phyloP scores from a whole-genome alignment of 2,113 vertebrate genomes.

The Terrapene triunguis region DNA sequence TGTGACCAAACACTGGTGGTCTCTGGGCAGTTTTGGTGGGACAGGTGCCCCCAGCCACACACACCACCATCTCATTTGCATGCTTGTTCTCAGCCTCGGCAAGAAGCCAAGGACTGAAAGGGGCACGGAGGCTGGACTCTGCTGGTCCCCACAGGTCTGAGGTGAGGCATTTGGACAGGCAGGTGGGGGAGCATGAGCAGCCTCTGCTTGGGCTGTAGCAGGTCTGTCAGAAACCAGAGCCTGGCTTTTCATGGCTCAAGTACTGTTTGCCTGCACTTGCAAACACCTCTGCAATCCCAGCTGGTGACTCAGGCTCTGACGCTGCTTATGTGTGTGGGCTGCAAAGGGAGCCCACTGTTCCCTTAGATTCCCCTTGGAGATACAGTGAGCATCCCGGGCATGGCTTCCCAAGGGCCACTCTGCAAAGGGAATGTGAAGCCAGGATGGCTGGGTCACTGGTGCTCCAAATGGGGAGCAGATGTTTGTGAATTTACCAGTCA shows the following conservation, averaged over 20 bases:
- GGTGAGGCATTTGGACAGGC: neutral
- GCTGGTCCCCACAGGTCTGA: neutral
- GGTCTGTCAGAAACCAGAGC: neutral
- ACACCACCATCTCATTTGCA: neutral
- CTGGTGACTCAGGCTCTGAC: neutral
- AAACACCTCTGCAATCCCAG: neutral
- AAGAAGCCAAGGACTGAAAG: neutral
- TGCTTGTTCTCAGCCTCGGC: neutral
- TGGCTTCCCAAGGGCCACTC: accelerated
- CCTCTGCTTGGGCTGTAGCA: neutral
- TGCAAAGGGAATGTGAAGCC: neutral
- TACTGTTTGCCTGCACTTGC: neutral
- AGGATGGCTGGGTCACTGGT: accelerated
- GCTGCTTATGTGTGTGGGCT: accelerated
- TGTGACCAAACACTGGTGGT: neutral
- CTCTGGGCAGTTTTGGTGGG: neutral
- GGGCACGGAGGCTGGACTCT: neutral
- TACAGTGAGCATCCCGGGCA: accelerated
- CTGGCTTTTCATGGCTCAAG: accelerated
- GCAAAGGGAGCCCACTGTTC: accelerated
- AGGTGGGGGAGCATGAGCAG: accelerated
- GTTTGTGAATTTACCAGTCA: neutral
- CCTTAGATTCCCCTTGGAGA: neutral
- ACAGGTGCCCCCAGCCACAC: neutral
- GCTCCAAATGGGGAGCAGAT: neutral